Percentiles rank a stretch among this genome's conserved stretches.
phyloP scores from a whole-genome alignment of 2,888 invertebrate genomes.

The Biston betularia region DNA sequence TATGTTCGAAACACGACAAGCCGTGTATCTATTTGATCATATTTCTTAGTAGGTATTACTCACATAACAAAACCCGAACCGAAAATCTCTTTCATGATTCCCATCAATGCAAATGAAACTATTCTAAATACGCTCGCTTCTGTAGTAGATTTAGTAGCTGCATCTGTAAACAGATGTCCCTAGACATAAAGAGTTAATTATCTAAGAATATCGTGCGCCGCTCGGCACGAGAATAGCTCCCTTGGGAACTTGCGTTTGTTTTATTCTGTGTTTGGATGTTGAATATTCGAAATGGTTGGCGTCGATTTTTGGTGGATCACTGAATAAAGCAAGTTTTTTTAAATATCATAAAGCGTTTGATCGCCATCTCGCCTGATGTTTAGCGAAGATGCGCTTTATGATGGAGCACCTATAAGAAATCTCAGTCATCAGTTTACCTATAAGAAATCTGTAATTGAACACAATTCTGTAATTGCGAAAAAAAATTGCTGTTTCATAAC shows the following conservation, averaged over 20 bases:
- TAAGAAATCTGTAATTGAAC: too few relatives aligned
- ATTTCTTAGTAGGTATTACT: not conserved
- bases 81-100: constrained; percentile 2
- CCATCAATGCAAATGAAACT: constrained; percentile 19
- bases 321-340: too few relatives aligned
- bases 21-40: not conserved
- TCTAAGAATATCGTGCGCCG: constrained; percentile 73
- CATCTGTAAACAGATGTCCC: constrained; percentile 78
- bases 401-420: too few relatives aligned
- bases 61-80: constrained; percentile 2
- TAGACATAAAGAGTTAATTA: constrained; percentile 83
- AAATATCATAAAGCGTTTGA: too few relatives aligned
- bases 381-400: too few relatives aligned
- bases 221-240: constrained; percentile 68
- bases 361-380: too few relatives aligned
- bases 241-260: constrained; percentile 72
- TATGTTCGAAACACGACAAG: not conserved
- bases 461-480: too few relatives aligned
- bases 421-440: too few relatives aligned
- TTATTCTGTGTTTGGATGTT: constrained; percentile 56
- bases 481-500: too few relatives aligned
- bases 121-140: constrained; percentile 21
- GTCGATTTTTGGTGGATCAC: not conserved
- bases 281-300: constrained; percentile 8
- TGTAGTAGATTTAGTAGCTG: constrained; percentile 49